These are phyloP conservation scores for Macaca mulatta DNA, from an alignment of 2,113 vertebrate species.

Conservation along the genomic window DNA sequence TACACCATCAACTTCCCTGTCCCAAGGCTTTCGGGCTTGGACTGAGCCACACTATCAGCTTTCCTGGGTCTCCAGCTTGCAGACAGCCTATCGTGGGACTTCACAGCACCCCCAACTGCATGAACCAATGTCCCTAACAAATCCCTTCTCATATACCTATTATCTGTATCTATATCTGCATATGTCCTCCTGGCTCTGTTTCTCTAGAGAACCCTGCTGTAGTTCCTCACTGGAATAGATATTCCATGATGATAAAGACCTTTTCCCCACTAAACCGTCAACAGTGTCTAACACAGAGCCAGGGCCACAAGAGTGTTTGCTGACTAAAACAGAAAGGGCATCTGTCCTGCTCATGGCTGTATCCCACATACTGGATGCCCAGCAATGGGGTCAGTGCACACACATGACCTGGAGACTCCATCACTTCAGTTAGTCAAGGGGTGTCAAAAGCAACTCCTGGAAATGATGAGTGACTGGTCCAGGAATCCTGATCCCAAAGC, in stretches of 20 bases:
- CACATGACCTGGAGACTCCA: neutral
- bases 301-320: neutral
- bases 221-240: neutral
- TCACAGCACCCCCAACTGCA: neutral
- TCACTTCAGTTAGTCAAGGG: neutral
- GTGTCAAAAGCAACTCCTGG: neutral
- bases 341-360: neutral
- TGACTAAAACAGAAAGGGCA: neutral
- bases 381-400: neutral
- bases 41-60: neutral
- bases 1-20: neutral
- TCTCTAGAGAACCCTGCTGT: neutral
- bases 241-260: neutral
- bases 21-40: neutral
- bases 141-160: neutral
- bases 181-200: neutral
- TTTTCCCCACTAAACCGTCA: neutral
- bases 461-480: neutral
- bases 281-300: neutral
- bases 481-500: neutral
- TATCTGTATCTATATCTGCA: neutral
- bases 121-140: neutral
- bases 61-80: neutral
- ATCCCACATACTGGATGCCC: neutral
- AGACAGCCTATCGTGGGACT: neutral